Base-by-base conservation (phyloP, 2,113 vertebrate species). In the Periophthalmodon schlosseri region DNA sequence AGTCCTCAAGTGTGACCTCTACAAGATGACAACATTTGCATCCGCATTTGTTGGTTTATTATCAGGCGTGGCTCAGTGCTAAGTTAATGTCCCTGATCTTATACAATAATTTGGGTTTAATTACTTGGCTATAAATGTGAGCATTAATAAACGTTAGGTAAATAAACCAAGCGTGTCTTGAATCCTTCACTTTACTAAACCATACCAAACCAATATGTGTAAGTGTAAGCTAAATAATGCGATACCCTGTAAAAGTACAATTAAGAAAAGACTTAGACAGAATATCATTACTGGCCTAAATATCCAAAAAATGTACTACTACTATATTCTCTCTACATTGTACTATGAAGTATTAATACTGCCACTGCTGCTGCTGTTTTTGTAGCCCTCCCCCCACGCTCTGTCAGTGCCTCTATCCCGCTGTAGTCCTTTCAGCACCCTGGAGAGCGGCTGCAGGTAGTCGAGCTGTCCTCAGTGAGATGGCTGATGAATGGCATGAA, bases 391-490 rank as follows among this genome's bases (percentile, higher is more conserved):
- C 87, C 77, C 36, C 16, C 72, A n/a, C 69, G 50, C 75, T 81
- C 76, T 46, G 78, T 81, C 76, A 49, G 78, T 75, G 67, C 73
- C 73, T 79, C 77, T 60, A 81, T 75, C 82, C 78, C 73, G 77
- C 83, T 81, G 84, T 79, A 86, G 49, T 86, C 88, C 85, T 80
- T 93, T 93, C 91, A 93, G 91, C 88, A 93, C 91, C 91, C 89
- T 87, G 92, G 90, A 94, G 92, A 93, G 91, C 88, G 89, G 81
- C 88, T 88, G 88, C 90, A 91, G 90, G 91, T 93, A 92, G 84
- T 78, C 44, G 21, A 75, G 69, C 75, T 58, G 75, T 85, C 85
- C 78, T 82, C 84, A 77, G 73, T 70, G 80, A 90, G 78, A 84
- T 85, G 83, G 77, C 81, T 86, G 89, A 91, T 88, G 84, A 88